Conservation (phyloP, 2,113 vertebrate species). For the Gavialis gangeticus region DNA sequence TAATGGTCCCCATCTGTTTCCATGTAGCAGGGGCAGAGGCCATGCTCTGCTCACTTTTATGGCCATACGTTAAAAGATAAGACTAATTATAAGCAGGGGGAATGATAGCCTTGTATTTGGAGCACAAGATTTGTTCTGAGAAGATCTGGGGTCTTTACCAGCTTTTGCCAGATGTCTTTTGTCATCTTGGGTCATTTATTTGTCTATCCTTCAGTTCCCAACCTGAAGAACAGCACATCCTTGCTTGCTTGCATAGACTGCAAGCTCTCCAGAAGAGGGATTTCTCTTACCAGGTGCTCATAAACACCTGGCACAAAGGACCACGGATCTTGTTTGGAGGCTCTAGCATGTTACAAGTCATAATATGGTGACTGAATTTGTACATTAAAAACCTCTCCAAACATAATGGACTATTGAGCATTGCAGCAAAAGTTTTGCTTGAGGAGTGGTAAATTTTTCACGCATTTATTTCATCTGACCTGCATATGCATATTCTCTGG, state of each 20-base stretch:
- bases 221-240: rapidly evolving
- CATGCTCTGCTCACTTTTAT: neutral
- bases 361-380: neutral
- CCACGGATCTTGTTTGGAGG: neutral
- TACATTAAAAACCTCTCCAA: neutral
- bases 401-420: neutral
- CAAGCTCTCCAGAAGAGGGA: neutral
- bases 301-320: rapidly evolving
- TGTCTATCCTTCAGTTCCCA: rapidly evolving
- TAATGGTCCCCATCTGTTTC: neutral
- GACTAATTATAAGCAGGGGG: neutral
- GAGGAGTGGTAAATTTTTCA: neutral
- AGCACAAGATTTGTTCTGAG: no score
- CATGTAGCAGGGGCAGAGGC: neutral
- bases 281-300: neutral
- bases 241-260: rapidly evolving
- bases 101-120: neutral
- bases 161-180: neutral
- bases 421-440: neutral
- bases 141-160: neutral
- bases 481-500: neutral
- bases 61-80: no score
- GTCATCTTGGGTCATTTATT: neutral
- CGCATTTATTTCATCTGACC: no score
- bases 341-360: neutral